Evolutionary conservation across 2,888 invertebrate species (phyloP), one percentile per base, ranked within the genome.

Genomic region (Lobophora halterata): DNA sequence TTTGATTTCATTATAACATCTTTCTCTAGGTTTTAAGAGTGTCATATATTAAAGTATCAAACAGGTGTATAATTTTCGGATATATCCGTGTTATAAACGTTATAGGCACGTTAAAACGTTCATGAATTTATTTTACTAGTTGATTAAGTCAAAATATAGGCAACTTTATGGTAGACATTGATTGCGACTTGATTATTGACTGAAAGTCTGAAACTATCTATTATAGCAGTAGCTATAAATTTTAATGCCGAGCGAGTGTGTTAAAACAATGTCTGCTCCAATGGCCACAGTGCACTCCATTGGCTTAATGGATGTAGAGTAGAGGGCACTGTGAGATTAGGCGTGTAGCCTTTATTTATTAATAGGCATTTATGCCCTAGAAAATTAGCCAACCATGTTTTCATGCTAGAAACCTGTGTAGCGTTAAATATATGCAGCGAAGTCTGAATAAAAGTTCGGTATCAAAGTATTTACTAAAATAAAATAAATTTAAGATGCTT

Each of bases 301-400:
- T 52, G 46, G 37, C 41, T 47, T 46, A 48, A 58, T 65, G 60
- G 70, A 70, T 64, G 68, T 62, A 65, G 55, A 67, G 68, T 62
- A 65, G 55, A 67, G 71, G 65, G 64, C 64, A 62, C 61, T 52
- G 74, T 61, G 70, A 75, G 71, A 74, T 75, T 73, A 76, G 75
- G 71, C 77, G 72, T 78, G 69, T 68, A 72, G 69, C 69, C 69
- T 72, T 75, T 73, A 72, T 71, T 77, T 85, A 85, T 79, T 74
- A 76, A 78, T 85, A 86, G 80, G 65, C 59, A 63, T 72, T 65
- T 72, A 74, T 75, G 78, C 66, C 82, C 86, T 76, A 86, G 71
- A 83, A 82, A 81, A 71, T 79, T 71, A 86, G 52, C 68, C 65
- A 63, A 78, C 78, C 86, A 78, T 78, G 60, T 57, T 71, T 76